A percentile compares a stretch with the other conserved stretches of the same genome.
Conservation (phyloP, 2,113 vertebrate genomes). For the Isichthys henryi region DNA sequence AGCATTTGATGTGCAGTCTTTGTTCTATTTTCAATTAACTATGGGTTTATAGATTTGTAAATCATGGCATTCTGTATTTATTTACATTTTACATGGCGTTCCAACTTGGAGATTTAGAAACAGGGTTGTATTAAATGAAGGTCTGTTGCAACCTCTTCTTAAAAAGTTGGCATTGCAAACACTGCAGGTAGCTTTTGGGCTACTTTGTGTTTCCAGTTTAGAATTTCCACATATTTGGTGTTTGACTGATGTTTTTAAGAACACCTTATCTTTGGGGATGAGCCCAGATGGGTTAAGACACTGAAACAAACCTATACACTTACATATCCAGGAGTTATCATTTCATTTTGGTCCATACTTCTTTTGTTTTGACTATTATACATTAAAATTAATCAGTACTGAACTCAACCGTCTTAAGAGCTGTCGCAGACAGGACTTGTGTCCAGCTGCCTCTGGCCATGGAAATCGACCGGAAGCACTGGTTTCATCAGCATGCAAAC, state of each 20-base stretch:
- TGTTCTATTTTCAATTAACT: neutral
- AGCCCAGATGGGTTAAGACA: neutral
- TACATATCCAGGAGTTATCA: neutral
- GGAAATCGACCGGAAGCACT: neutral
- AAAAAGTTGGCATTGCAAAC: neutral
- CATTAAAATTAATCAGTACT: neutral
- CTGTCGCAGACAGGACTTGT: neutral
- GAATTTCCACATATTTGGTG: neutral
- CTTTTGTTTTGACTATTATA: neutral
- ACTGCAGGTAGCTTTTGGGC: neutral
- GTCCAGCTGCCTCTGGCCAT: neutral
- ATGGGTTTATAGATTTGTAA: neutral
- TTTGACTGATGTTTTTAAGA: neutral
- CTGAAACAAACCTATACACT: neutral
- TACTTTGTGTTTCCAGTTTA: neutral
- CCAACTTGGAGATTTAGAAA: neutral
- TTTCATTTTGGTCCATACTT: neutral
- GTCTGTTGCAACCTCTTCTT: neutral
- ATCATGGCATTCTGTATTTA: neutral
- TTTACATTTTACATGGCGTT: neutral
- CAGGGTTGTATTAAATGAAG: neutral
- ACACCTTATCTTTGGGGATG: neutral
- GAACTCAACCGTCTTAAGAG: neutral
- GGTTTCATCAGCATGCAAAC: slow-evolving; percentile 16
- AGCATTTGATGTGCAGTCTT: neutral